Conservation (phyloP, 2,113 vertebrate genomes). For the Carlito syrichta region DNA sequence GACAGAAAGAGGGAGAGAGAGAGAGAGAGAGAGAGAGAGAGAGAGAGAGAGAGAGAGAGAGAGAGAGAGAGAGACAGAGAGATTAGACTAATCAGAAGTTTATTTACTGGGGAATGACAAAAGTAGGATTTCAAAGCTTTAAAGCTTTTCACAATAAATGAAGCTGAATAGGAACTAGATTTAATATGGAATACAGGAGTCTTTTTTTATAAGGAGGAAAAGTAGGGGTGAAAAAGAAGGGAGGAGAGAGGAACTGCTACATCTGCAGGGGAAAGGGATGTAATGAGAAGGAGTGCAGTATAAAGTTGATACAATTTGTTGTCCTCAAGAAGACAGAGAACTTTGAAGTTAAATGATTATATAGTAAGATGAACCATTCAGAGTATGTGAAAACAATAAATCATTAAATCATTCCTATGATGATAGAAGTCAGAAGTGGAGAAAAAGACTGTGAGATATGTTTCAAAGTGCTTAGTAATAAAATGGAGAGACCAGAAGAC, state of each 20-base stretch:
- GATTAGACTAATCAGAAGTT: not conserved
- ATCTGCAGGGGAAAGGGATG: not conserved
- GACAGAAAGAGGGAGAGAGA: too few relatives aligned
- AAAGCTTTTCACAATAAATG: not conserved
- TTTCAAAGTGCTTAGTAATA: not conserved
- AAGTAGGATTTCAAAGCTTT: not conserved
- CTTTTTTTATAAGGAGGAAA: not conserved
- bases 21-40: not conserved
- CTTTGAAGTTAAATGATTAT: not conserved
- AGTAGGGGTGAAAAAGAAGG: not conserved
- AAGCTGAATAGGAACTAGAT: not conserved
- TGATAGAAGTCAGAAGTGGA: not conserved
- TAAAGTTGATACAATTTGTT: not conserved
- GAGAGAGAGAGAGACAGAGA: too few relatives aligned
- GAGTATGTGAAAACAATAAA: not conserved
- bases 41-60: not conserved
- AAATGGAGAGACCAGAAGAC: not conserved
- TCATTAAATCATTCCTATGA: not conserved
- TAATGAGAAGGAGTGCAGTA: not conserved
- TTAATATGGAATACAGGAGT: not conserved
- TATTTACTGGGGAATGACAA: not conserved
- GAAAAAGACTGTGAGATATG: not conserved
- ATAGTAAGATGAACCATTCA: not conserved
- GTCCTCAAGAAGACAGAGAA: not conserved
- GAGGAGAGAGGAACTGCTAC: fast-evolving